Evolutionary conservation across 2,888 invertebrate species (phyloP).

Genomic region (Caenorhabditis auriculariae): DNA sequence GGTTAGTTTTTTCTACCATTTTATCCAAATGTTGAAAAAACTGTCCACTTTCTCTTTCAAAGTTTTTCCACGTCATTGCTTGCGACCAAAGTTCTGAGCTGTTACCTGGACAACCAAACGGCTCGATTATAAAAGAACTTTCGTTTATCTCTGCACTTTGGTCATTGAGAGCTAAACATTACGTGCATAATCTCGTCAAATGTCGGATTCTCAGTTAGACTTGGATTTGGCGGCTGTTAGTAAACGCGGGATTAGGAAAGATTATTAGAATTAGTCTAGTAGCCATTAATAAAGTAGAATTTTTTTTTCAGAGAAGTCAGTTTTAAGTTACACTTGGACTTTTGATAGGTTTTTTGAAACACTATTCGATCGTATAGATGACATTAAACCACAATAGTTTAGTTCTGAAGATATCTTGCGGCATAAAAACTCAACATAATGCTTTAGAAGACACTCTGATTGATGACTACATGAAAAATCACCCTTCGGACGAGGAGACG

Average conservation of each 20-base stretch:
- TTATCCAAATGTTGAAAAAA: neutral
- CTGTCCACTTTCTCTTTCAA: too few relatives aligned
- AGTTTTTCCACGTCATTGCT: too few relatives aligned
- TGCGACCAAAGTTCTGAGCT: too few relatives aligned
- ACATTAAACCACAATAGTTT: too few relatives aligned
- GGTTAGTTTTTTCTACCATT: conserved; percentile 5
- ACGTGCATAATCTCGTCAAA: neutral
- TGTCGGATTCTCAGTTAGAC: neutral
- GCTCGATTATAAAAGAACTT: conserved; percentile 1
- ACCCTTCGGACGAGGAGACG: conserved; percentile 38
- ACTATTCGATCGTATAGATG: neutral
- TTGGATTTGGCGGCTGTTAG: neutral
- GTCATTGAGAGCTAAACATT: neutral
- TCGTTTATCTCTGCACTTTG: neutral
- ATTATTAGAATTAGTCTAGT: too few relatives aligned
- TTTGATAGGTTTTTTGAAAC: neutral
- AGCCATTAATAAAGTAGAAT: too few relatives aligned
- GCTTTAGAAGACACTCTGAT: conserved; percentile 52
- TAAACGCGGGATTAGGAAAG: too few relatives aligned
- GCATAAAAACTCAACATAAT: conserved; percentile 2
- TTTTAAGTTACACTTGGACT: too few relatives aligned
- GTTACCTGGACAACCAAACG: too few relatives aligned
- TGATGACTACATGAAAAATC: conserved; percentile 48
- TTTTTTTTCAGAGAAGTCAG: too few relatives aligned
- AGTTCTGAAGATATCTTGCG: neutral